Base-by-base conservation (phyloP, 2,888 invertebrate genomes). In the Dicyrtoma fusca region DNA sequence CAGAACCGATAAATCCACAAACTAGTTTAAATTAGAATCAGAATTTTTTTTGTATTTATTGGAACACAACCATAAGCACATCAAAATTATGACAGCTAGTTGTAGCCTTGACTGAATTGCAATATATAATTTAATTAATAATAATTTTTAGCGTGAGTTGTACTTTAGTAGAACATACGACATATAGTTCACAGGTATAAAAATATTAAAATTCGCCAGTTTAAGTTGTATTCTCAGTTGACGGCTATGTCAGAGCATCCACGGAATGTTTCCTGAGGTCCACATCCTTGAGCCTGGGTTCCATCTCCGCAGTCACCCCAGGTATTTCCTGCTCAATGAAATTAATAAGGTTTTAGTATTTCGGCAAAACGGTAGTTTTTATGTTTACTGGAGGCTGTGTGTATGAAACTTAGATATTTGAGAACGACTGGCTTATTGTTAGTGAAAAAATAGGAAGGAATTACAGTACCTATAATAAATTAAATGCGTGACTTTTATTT, bases 221-320 rank as follows among this genome's bases (percentile, higher is more conserved):
- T 51, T 51, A 14, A 51, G 10, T 51, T 51, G 10, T 51, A 8
- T n/a, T 11, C 11, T 66, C 44, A 71, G 14, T 21, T 11, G 21
- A 69, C 61, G 1, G 69, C 23, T 23, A 71, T 34, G 53, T 71
- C 70, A 25, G 62, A 47, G 44, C 70, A 71, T 14, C 70, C 70
- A 14, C 70, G n/a, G 34, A 71, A 71, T 14, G 70, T 71, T 23
- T 71, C 70, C 26, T 70, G 70, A 14, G 73, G 73, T 21, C 73
- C 73, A 62, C 73, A 73, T 13, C 73, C 73, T 11, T 69, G 49
- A 1, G 57, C 73, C 4, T 63, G 45, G 11, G 57, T 64, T 23
- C 69, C 69, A 25, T 73, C 51, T 13, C 26, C 47, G 25, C 73
- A 73, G 1, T 23, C 25, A n/a, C 68, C 71, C 63, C 69, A 74